These are phyloP conservation scores for Blastomussa wellsi DNA, from an alignment of 92 coral and sea anemone species.

Conservation along the genomic window DNA sequence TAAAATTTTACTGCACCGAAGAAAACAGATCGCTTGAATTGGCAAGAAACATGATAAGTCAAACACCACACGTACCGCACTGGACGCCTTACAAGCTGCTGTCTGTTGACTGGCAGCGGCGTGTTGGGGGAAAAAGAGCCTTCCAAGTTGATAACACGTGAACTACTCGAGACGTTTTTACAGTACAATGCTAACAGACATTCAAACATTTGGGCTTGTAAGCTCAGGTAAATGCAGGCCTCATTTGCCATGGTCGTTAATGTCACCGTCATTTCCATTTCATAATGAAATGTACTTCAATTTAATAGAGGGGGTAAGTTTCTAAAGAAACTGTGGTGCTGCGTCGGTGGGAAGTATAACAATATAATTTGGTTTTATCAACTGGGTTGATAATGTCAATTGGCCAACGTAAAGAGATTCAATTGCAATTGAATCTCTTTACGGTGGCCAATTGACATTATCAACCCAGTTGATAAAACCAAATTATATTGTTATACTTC, in stretches of 20 bases:
- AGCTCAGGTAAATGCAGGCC: neutral
- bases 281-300: neutral
- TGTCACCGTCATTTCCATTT: neutral
- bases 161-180: neutral
- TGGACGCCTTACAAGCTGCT: conserved; percentile 3
- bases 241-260: neutral
- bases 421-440: too few relatives aligned
- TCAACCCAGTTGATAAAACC: too few relatives aligned
- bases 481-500: too few relatives aligned
- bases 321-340: too few relatives aligned
- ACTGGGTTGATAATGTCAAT: too few relatives aligned
- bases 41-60: neutral
- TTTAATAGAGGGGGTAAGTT: too few relatives aligned
- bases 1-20: neutral
- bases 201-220: neutral
- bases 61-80: neutral
- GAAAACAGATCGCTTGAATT: neutral
- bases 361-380: too few relatives aligned
- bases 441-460: too few relatives aligned
- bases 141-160: neutral
- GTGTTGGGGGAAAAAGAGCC: neutral
- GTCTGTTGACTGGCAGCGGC: neutral
- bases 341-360: too few relatives aligned
- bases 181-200: neutral
- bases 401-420: too few relatives aligned